phyloP scores from a whole-genome alignment of 1,140 invertebrate species.

The Zaprionus davidi region DNA sequence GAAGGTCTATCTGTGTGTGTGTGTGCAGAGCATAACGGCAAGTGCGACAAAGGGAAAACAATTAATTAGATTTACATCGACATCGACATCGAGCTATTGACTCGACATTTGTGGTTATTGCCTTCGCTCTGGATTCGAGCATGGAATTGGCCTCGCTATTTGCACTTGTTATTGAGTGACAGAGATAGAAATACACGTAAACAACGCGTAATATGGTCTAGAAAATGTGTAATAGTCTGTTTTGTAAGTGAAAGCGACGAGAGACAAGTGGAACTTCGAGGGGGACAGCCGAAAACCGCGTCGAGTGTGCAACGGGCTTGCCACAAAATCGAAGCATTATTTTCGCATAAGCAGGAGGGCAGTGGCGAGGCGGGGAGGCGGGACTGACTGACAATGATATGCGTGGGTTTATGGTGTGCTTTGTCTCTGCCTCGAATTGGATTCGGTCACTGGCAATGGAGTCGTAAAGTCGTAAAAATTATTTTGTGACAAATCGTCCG shows the following conservation, averaged over 20 bases:
- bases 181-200: slow-evolving; percentile 50
- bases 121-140: not conserved
- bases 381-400: slow-evolving; percentile 55
- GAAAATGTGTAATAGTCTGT: slow-evolving; percentile 12
- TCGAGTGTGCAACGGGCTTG: slow-evolving; percentile 55
- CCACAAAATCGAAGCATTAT: slow-evolving; percentile 61
- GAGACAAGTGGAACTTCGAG: not conserved
- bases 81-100: slow-evolving; percentile 28
- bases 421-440: slow-evolving; percentile 11
- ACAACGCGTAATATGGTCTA: slow-evolving; percentile 41
- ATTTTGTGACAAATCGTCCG: slow-evolving; percentile 84
- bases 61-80: slow-evolving; percentile 78
- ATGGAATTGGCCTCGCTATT: slow-evolving; percentile 30
- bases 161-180: slow-evolving; percentile 45
- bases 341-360: slow-evolving; percentile 25
- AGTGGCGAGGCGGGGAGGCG: not conserved
- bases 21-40: slow-evolving; percentile 43
- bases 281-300: slow-evolving; percentile 11
- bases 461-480: slow-evolving; percentile 84
- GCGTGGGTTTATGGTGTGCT: slow-evolving; percentile 7
- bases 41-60: slow-evolving; percentile 54
- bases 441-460: slow-evolving; percentile 71
- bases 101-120: slow-evolving; percentile 42
- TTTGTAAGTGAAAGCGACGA: slow-evolving; percentile 46
- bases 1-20: slow-evolving; percentile 22